These are phyloP conservation scores for Drosophila formosana DNA, from an alignment of 2,888 invertebrate genomes.

Conservation along the genomic window DNA sequence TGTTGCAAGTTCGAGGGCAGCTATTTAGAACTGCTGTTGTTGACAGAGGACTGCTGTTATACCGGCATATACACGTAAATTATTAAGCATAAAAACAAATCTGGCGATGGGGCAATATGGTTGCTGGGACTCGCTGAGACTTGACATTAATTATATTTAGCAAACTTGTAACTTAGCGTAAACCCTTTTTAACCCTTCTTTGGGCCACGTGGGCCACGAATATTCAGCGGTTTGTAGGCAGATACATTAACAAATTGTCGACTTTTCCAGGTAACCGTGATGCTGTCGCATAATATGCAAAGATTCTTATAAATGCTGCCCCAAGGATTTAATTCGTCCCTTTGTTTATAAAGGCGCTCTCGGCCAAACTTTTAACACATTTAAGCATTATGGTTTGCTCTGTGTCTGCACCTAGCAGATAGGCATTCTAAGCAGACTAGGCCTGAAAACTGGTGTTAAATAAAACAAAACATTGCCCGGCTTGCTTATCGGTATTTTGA, in stretches of 20 bases:
- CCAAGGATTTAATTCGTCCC: conserved; percentile 6
- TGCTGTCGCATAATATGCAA: conserved; percentile 12
- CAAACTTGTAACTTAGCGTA: conserved; percentile 16
- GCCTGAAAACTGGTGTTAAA: conserved; percentile 1
- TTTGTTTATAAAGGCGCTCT: conserved; percentile 5
- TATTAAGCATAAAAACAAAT: conserved; percentile 21
- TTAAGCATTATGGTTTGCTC: background rate
- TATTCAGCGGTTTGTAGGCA: background rate
- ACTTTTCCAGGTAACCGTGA: conserved; percentile 12
- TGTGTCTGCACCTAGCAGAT: conserved; percentile 2
- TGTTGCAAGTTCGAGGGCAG: conserved; percentile 5
- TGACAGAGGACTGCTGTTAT: background rate
- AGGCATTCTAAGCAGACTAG: background rate
- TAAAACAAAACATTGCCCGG: background rate
- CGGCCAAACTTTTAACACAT: background rate
- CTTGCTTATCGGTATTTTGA: background rate
- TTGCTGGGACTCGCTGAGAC: background rate
- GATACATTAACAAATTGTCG: conserved; percentile 23
- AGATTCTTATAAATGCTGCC: conserved; percentile 7
- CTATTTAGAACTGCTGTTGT: background rate
- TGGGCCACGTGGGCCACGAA: background rate
- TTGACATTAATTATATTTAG: conserved; percentile 28
- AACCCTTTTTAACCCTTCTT: conserved; percentile 16
- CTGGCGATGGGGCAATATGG: background rate
- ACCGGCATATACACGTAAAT: conserved; percentile 16